Percentiles rank a stretch among this genome's conserved stretches.
phyloP scores from a whole-genome alignment of 2,888 invertebrate genomes.

The Coleophora deauratella region DNA sequence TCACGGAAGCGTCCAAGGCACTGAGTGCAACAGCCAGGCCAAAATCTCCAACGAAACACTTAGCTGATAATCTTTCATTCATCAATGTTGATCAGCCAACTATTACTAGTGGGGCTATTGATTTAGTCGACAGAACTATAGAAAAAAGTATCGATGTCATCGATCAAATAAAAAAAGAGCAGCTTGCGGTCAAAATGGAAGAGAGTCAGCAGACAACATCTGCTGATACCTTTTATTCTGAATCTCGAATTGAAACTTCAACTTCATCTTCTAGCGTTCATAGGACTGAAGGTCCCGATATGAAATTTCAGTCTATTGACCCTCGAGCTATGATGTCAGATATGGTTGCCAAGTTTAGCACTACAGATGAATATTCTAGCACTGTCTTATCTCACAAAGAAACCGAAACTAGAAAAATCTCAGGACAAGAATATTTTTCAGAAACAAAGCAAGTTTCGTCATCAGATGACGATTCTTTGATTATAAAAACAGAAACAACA shows the following conservation, averaged over 20 bases:
- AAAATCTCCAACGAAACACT: constrained; percentile 64
- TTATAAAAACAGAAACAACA: constrained; percentile 64
- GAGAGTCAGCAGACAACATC: constrained; percentile 51
- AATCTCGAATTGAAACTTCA: constrained; percentile 57
- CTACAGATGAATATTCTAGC: constrained; percentile 38
- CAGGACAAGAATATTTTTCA: constrained; percentile 63
- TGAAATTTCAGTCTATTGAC: constrained; percentile 57
- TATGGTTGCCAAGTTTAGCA: constrained; percentile 57
- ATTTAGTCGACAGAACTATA: constrained; percentile 66
- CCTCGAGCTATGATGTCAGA: constrained; percentile 56
- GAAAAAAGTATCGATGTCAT: constrained; percentile 60
- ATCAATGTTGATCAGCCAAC: constrained; percentile 70
- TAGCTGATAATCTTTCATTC: constrained; percentile 61
- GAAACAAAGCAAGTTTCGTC: constrained; percentile 67
- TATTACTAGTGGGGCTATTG: constrained; percentile 69
- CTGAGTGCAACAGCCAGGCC: constrained; percentile 54
- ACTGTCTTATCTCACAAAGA: constrained; percentile 69
- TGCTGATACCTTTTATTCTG: constrained; percentile 53
- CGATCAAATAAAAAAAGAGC: constrained; percentile 59
- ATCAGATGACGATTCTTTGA: constrained; percentile 62
- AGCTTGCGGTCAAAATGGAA: constrained; percentile 58
- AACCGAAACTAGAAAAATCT: constrained; percentile 64
- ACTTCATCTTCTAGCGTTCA: constrained; percentile 61
- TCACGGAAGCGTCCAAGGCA: constrained; percentile 50
- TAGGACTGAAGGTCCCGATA: constrained; percentile 46